Evolutionary conservation across 2,113 vertebrate species (phyloP).

Genomic region (Tautogolabrus adspersus): DNA sequence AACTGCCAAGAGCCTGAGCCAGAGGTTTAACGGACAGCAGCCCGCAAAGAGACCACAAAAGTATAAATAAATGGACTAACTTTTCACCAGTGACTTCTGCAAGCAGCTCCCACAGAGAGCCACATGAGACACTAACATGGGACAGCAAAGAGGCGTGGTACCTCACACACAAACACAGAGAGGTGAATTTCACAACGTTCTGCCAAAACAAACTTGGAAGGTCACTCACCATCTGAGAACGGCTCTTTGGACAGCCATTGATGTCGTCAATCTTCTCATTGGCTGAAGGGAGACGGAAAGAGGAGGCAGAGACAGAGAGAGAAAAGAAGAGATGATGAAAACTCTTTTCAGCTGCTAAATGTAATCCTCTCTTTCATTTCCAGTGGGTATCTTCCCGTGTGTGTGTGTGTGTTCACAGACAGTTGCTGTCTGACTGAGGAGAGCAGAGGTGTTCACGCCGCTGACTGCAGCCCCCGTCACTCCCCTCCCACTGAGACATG

Average conservation of each 20-base stretch:
- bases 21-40: conserved; percentile 63
- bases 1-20: conserved; percentile 64
- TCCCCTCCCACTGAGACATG: conserved; percentile 54
- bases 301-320: conserved; percentile 58
- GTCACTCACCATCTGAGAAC: conserved; percentile 97
- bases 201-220: conserved; percentile 49
- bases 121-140: conserved; percentile 13
- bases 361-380: conserved; percentile 52
- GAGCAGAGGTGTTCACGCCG: conserved; percentile 62
- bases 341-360: not conserved
- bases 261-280: conserved; percentile 99
- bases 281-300: conserved; percentile 84
- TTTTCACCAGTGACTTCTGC: conserved; percentile 39
- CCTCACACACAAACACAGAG: conserved; percentile 19
- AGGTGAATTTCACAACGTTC: conserved; percentile 37
- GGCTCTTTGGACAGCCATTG: conserved; percentile 97
- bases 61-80: conserved; percentile 75
- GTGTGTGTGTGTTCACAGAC: conserved; percentile 41
- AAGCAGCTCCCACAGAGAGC: conserved; percentile 4
- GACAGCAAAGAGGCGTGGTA: conserved; percentile 35
- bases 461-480: conserved; percentile 34
- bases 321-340: conserved; percentile 25
- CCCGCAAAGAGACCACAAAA: conserved; percentile 52
- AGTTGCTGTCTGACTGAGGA: conserved; percentile 49
- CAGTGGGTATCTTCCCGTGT: conserved; percentile 5